phyloP scores from a whole-genome alignment of 2,888 invertebrate genomes.

The Caenorhabditis sp. region DNA sequence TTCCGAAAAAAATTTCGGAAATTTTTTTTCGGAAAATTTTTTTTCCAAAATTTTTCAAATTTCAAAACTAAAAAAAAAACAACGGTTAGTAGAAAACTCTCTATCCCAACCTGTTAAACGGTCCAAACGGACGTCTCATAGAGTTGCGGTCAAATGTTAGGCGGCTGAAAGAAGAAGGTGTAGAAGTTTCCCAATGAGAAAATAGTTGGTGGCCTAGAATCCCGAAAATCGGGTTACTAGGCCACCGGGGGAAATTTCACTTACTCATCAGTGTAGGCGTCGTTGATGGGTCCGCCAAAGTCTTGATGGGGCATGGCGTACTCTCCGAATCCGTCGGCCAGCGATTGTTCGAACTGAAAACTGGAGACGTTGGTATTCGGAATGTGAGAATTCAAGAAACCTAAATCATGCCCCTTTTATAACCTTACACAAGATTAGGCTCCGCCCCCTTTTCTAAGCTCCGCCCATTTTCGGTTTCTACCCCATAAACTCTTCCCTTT shows the following conservation, averaged over 20 bases:
- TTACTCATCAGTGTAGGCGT: conserved; percentile 43
- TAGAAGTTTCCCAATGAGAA: conserved; percentile 20
- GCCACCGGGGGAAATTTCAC: neutral
- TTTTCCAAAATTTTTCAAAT: too few relatives aligned
- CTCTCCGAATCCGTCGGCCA: conserved; percentile 74
- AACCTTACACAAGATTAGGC: too few relatives aligned
- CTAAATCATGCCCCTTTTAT: neutral
- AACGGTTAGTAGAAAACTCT: neutral
- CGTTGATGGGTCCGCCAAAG: conserved; percentile 54
- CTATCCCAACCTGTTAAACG: conserved; percentile 61
- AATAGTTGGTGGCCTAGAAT: conserved; percentile 5
- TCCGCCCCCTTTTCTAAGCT: too few relatives aligned
- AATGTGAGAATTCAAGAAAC: neutral
- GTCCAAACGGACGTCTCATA: conserved; percentile 59
- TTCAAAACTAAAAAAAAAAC: neutral
- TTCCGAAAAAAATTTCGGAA: too few relatives aligned
- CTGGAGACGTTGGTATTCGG: neutral
- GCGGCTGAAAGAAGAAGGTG: conserved; percentile 41
- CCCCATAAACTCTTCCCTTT: too few relatives aligned
- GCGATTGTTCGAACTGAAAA: conserved; percentile 55
- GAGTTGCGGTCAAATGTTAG: conserved; percentile 61
- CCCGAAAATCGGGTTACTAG: neutral
- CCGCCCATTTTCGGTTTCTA: too few relatives aligned
- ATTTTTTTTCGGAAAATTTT: too few relatives aligned
- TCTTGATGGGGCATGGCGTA: conserved; percentile 69